Evolutionary conservation across 2,888 invertebrate species (phyloP).

Genomic region (Harmothoe impar): DNA sequence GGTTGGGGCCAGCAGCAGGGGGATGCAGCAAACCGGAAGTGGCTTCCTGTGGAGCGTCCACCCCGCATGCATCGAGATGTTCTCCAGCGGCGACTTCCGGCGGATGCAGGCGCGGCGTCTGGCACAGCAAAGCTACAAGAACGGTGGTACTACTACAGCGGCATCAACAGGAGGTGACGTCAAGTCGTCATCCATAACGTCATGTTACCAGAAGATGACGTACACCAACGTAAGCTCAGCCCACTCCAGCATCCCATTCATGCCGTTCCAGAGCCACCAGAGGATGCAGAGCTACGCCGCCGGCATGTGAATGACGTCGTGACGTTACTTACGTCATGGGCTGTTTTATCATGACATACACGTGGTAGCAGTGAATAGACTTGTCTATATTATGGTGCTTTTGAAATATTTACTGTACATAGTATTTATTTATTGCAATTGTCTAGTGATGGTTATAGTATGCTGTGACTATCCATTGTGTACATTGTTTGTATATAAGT

Average conservation of each 20-base stretch:
- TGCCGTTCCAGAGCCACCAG: not conserved
- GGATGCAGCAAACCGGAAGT: not conserved
- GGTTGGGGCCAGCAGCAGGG: not conserved
- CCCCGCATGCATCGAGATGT: conserved; percentile 26
- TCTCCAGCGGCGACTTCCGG: conserved; percentile 50
- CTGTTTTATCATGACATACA: too few relatives aligned
- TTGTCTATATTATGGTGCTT: too few relatives aligned
- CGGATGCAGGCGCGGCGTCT: conserved; percentile 42
- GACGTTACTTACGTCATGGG: too few relatives aligned
- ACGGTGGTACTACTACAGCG: not conserved
- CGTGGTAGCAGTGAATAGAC: too few relatives aligned
- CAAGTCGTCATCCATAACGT: not conserved
- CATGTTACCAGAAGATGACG: conserved; percentile 38
- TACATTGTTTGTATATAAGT: too few relatives aligned
- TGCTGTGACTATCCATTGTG: too few relatives aligned
- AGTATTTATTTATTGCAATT: too few relatives aligned
- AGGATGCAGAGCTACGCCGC: not conserved
- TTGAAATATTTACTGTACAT: too few relatives aligned
- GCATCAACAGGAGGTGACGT: not conserved
- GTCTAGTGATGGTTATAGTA: too few relatives aligned
- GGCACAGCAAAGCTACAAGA: conserved; percentile 51
- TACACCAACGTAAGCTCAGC: not conserved
- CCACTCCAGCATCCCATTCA: not conserved
- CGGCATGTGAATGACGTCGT: not conserved
- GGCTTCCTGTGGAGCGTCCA: conserved; percentile 45